Evolutionary conservation across 35 echinoderm and acorn worm genomes (phyloP), one percentile per base, ranked within the genome.

Genomic region (Amphiura filiformis): DNA sequence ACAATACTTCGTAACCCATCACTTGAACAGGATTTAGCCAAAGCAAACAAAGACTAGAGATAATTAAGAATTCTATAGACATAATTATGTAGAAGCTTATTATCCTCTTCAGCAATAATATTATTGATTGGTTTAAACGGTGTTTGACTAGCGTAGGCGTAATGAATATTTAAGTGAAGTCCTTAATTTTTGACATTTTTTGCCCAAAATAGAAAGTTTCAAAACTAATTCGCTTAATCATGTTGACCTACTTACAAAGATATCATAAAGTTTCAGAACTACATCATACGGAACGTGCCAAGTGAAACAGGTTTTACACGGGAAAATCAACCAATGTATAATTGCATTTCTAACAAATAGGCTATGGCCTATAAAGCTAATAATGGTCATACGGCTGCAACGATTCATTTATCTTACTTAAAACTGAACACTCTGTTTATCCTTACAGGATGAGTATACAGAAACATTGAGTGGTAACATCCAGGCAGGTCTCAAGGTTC

Each of bases 401-500:
- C 44, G 44, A 11, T 11, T 11, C 44, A 52, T 52, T 52, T 52
- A 52, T 52, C 20, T 11, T 20, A 11, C 20, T 52, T 52, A 7
- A 11, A 52, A 52, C 44, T 11, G 7, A 52, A 11, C 20, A 52
- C 7, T 52, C 44, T 52, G 44, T 52, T 34, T 31, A 2, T 57
- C 34, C 14, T 9, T 57, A 30, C 40, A 90, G 88, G 28, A 76
- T 0, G 88, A 90, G 40, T 90, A 90, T 70, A 41, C 81, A 0
- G 88, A 90, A 39, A 22, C 37, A 1, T 13, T 44, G 28, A 33
- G 37, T 13, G 81, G 39, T 3, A 84, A 84, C 39, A 37, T 83
- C 3, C 49, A 90, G 33, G 88, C 88, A 26, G 88, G 88, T 18
- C 22, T 90, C 39, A 90, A 90, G 34, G 39, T 90, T 39, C 32